Percentiles rank a stretch among this genome's conserved stretches.
Conservation (phyloP, 1,140 invertebrate species). For the Capitella teleta region DNA sequence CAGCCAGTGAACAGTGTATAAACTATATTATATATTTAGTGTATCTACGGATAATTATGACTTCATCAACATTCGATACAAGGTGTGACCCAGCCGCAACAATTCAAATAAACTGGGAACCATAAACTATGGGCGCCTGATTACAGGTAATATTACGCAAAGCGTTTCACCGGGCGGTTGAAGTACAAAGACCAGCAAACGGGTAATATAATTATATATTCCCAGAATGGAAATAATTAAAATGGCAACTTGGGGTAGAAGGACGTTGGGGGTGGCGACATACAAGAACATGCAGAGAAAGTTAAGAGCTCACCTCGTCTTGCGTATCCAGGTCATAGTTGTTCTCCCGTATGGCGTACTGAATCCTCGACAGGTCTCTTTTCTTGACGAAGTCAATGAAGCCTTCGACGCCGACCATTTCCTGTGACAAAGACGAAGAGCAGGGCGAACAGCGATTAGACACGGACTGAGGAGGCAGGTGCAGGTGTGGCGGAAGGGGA, state of each 20-base stretch:
- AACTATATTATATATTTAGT: too few species aligned
- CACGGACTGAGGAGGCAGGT: too few species aligned
- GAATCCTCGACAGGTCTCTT: constrained; percentile 7
- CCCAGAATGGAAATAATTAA: neutral
- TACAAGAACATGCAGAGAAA: neutral
- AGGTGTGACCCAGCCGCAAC: neutral
- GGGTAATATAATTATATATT: neutral
- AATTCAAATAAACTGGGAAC: neutral
- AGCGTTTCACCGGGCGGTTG: neutral
- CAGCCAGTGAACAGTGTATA: too few species aligned
- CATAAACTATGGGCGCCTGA: neutral
- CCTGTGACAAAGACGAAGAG: constrained; percentile 6
- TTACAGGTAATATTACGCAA: neutral
- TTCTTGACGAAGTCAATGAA: constrained; percentile 13
- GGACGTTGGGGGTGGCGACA: neutral
- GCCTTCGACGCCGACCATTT: constrained; percentile 11
- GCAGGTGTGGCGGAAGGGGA: too few species aligned
- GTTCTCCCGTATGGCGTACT: constrained; percentile 9
- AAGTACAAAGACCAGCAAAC: neutral
- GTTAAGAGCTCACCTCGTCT: constrained; percentile 9
- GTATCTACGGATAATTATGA: too few species aligned
- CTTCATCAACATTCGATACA: too few species aligned
- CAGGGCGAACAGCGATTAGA: too few species aligned
- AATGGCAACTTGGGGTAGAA: neutral
- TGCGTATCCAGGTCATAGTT: constrained; percentile 5